Percentiles rank a stretch among this genome's conserved stretches.
phyloP scores from a whole-genome alignment of 1,140 invertebrate species.

The Heliconius hewitsoni region DNA sequence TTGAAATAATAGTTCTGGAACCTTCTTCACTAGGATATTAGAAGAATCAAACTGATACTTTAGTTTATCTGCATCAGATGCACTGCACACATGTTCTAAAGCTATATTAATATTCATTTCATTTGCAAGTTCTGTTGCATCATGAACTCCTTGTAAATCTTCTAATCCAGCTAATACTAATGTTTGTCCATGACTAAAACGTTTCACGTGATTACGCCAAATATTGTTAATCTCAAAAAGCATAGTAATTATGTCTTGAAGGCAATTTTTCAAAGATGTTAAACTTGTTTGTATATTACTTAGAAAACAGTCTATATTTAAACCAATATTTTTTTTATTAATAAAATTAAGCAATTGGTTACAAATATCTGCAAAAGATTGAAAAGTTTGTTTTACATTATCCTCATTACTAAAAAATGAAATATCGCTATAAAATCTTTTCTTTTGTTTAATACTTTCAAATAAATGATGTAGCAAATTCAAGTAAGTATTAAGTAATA shows the following conservation, averaged over 20 bases:
- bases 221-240: conserved; percentile 59
- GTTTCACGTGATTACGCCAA: conserved; percentile 60
- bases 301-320: background rate
- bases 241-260: conserved; percentile 56
- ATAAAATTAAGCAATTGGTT: background rate
- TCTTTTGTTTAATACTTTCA: background rate
- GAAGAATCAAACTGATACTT: conserved; percentile 49
- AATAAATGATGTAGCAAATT: background rate
- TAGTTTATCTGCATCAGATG: conserved; percentile 58
- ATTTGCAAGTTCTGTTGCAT: conserved; percentile 58
- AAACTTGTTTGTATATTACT: conserved; percentile 56
- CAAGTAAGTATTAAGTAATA: background rate
- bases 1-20: conserved; percentile 49
- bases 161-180: conserved; percentile 62
- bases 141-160: conserved; percentile 58
- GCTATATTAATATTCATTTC: conserved; percentile 59
- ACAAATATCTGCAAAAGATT: background rate
- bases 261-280: conserved; percentile 48
- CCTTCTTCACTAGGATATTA: conserved; percentile 45
- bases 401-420: background rate
- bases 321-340: background rate
- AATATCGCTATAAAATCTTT: background rate
- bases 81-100: conserved; percentile 56
- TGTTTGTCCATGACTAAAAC: conserved; percentile 56
- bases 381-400: background rate